These are phyloP conservation scores for Danaus plexippus DNA, from an alignment of 1,140 invertebrate species.

Conservation along the genomic window DNA sequence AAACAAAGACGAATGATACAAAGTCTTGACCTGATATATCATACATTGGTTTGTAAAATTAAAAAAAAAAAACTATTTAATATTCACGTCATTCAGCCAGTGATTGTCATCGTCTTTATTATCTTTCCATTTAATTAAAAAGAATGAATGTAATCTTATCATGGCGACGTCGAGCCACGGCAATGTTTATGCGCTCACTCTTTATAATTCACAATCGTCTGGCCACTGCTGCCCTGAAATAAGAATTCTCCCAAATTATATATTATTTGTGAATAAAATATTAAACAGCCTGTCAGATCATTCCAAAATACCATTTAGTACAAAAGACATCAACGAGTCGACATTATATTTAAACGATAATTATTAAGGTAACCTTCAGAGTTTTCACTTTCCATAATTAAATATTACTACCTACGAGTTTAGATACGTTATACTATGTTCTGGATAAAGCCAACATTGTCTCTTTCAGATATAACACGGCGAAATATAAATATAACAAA, in stretches of 20 bases:
- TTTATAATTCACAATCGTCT: not conserved
- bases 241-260: not conserved
- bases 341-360: conserved; percentile 1
- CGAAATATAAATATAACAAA: too few relatives aligned
- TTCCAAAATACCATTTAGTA: conserved; percentile 11
- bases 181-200: conserved; percentile 4
- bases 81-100: too few relatives aligned
- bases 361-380: not conserved
- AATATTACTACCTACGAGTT: too few relatives aligned
- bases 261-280: not conserved
- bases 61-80: too few relatives aligned
- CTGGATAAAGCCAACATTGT: too few relatives aligned
- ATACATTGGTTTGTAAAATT: too few relatives aligned
- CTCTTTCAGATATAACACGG: too few relatives aligned
- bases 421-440: too few relatives aligned
- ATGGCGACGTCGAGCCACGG: not conserved
- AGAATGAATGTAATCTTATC: conserved; percentile 10
- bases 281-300: not conserved
- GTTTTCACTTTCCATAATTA: too few relatives aligned
- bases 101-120: not conserved
- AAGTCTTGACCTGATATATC: too few relatives aligned
- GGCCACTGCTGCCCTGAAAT: not conserved
- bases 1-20: too few relatives aligned
- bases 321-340: conserved; percentile 58
- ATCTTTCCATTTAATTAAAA: conserved; percentile 5